phyloP scores from a whole-genome alignment of 2,797 vertebrate genomes.

The Thamnophis elegans region DNA sequence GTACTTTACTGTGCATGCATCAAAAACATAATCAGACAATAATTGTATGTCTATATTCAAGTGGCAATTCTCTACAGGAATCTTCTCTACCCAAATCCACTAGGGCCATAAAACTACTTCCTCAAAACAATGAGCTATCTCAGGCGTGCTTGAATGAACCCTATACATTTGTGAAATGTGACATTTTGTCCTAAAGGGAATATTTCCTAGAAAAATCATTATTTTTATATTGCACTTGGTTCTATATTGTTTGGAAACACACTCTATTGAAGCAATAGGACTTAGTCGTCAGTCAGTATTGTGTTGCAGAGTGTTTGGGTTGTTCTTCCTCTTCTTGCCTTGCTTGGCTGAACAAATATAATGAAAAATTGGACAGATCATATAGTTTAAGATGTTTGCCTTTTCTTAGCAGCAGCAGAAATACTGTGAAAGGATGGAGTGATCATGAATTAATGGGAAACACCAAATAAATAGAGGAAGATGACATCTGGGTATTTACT shows the following conservation, averaged over 20 bases:
- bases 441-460: neutral
- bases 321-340: neutral
- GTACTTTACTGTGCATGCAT: slow-evolving; percentile 45
- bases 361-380: neutral
- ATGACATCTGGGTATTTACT: neutral
- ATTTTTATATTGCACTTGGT: slow-evolving; percentile 6
- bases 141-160: slow-evolving; percentile 40
- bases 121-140: slow-evolving; percentile 56
- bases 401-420: neutral
- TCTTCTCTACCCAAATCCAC: slow-evolving; percentile 47
- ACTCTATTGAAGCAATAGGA: neutral
- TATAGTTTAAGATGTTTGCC: neutral
- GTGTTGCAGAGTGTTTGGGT: neutral
- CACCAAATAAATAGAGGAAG: neutral
- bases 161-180: slow-evolving; percentile 36
- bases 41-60: slow-evolving; percentile 63
- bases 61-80: slow-evolving; percentile 60
- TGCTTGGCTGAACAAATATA: neutral
- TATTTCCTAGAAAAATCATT: slow-evolving; percentile 36
- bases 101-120: slow-evolving; percentile 54
- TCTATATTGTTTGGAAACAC: neutral
- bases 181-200: slow-evolving; percentile 51
- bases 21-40: slow-evolving; percentile 62
- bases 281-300: neutral
- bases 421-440: neutral